phyloP scores from a whole-genome alignment of 2,113 vertebrate species.

The Neopipo cinnamomea region DNA sequence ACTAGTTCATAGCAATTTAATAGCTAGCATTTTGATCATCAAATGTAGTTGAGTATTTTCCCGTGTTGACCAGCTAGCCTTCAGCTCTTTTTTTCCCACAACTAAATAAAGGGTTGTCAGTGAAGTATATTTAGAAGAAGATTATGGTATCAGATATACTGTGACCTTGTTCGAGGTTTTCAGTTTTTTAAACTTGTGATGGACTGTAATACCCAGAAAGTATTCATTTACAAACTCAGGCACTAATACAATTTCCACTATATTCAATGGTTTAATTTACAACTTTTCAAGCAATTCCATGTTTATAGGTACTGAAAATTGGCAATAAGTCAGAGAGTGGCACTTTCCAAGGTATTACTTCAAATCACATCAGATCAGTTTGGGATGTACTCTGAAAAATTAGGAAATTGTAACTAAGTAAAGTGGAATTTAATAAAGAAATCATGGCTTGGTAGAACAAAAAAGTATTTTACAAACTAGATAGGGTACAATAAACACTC shows the following conservation, averaged over 20 bases:
- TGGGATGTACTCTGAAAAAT: conserved; percentile 12
- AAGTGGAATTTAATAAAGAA: conserved; percentile 13
- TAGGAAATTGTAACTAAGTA: conserved; percentile 39
- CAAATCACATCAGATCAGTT: conserved; percentile 25
- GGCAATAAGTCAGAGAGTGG: conserved; percentile 35
- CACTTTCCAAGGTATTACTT: conserved; percentile 50
- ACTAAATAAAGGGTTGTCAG: not conserved
- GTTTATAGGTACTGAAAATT: conserved; percentile 58
- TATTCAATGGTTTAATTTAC: conserved; percentile 58
- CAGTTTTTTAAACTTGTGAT: conserved; percentile 30
- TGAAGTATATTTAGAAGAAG: conserved; percentile 29
- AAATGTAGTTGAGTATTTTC: not conserved
- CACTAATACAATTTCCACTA: conserved; percentile 4
- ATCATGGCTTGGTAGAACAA: not conserved
- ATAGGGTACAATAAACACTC: not conserved
- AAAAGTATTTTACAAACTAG: not conserved
- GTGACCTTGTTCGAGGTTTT: not conserved
- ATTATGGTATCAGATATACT: not conserved
- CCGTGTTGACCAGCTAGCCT: not conserved
- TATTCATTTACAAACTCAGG: conserved; percentile 12
- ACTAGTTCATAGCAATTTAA: not conserved
- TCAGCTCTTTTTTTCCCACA: not conserved
- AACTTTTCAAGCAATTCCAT: conserved; percentile 58
- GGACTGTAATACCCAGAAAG: not conserved
- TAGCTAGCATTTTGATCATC: not conserved